These are phyloP conservation scores for Dromius quadrimaculatus DNA, from an alignment of 2,888 invertebrate genomes.

Conservation along the genomic window DNA sequence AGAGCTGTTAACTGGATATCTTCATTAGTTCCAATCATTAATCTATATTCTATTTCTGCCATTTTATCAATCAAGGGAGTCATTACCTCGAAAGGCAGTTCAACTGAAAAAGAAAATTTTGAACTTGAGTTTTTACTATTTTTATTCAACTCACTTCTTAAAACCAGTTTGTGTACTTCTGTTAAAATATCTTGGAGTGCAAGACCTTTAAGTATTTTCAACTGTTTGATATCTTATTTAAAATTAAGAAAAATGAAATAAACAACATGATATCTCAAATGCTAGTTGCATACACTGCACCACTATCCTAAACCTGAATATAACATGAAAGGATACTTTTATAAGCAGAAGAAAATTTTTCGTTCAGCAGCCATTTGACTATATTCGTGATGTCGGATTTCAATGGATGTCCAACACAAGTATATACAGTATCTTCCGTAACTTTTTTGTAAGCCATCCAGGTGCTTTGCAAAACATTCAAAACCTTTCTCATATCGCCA, in stretches of 20 bases:
- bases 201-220: slow-evolving; percentile 90
- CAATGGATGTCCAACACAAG: slow-evolving; percentile 96
- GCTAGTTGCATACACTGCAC: background rate
- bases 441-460: slow-evolving; percentile 92
- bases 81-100: slow-evolving; percentile 84
- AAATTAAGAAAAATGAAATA: slow-evolving; percentile 40
- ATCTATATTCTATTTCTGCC: slow-evolving; percentile 89
- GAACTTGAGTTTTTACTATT: background rate
- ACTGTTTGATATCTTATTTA: slow-evolving; percentile 78
- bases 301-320: background rate
- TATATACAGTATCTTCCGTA: slow-evolving; percentile 91
- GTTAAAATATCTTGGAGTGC: slow-evolving; percentile 94
- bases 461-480: slow-evolving; percentile 97
- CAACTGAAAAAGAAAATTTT: slow-evolving; percentile 72
- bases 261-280: background rate
- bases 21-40: slow-evolving; percentile 90
- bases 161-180: slow-evolving; percentile 88
- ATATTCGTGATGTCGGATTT: slow-evolving; percentile 90
- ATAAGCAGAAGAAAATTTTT: slow-evolving; percentile 80
- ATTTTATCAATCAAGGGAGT: slow-evolving; percentile 86
- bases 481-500: slow-evolving; percentile 97
- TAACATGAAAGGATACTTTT: slow-evolving; percentile 77
- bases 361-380: slow-evolving; percentile 86
- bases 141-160: slow-evolving; percentile 86
- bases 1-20: slow-evolving; percentile 90